Percentiles rank a stretch among this genome's conserved stretches.
phyloP scores from a whole-genome alignment of 2,888 invertebrate species.

The Timema cristinae region DNA sequence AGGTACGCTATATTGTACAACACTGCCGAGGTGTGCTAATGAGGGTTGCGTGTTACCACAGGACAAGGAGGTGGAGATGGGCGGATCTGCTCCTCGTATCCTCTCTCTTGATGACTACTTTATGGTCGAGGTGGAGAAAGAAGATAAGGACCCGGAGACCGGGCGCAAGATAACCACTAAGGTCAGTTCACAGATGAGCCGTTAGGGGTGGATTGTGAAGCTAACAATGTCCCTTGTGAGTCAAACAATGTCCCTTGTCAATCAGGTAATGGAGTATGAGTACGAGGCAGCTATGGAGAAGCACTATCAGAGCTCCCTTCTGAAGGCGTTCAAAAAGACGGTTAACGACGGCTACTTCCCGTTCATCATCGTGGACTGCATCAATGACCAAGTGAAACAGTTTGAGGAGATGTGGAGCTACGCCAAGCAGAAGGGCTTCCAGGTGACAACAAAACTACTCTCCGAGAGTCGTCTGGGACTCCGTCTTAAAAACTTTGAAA shows the following conservation, averaged over 20 bases:
- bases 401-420: conserved; percentile 87
- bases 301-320: conserved; percentile 72
- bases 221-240: no score
- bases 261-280: conserved; percentile 76
- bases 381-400: conserved; percentile 75
- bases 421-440: conserved; percentile 79
- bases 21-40: no score
- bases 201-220: no score
- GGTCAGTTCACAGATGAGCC: conserved; percentile 39
- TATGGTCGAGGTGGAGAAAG: conserved; percentile 78
- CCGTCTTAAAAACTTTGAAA: no score
- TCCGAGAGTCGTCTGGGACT: no score
- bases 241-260: no score
- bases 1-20: not conserved
- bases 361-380: conserved; percentile 89
- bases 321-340: conserved; percentile 87
- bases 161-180: conserved; percentile 66
- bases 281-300: conserved; percentile 82
- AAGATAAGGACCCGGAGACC: conserved; percentile 63
- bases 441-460: conserved; percentile 52
- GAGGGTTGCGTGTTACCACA: conserved; percentile 37
- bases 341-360: conserved; percentile 86
- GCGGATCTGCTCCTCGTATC: conserved; percentile 85
- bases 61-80: conserved; percentile 73
- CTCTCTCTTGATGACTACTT: conserved; percentile 95